Evolutionary conservation across 2,797 vertebrate genomes (phyloP), one percentile per base, ranked within the genome.

Genomic region (Aotus griseimembra): DNA sequence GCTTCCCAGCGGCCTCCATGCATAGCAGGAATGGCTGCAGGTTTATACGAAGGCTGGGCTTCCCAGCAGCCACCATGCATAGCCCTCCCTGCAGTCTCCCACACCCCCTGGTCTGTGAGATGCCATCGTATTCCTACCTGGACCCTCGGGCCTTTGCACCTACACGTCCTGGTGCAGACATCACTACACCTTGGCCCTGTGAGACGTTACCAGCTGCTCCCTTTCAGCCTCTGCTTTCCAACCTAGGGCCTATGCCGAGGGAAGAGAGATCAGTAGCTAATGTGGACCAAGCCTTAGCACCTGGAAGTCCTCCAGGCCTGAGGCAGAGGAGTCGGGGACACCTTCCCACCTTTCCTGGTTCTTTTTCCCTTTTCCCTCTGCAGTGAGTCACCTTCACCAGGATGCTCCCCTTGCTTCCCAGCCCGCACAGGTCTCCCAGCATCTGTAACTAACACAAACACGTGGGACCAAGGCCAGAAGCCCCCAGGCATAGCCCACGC

Each of bases 361-460:
- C 84, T 22, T 61, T 20, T 30, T 4, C 4, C 4, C 24, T 57
- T 15, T 4, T 44, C 14, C 14, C 12, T 1, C 28, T 13, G 22
- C 44, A 24, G 1, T 6, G 7, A 82, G 57, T 75, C 73, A 11
- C 79, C 5, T 20, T 70, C 55, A 64, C 46, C 41, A 17, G 50
- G 72, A 11, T 39, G 11, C 26, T 9, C 33, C 13, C 14, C 1
- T 5, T 2, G 44, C 52, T 36, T 52, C 39, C 44, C 26, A 36
- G n/a, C 19, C 55, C 4, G 0, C 28, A 2, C 3, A 4, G n/a
- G 44, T n/a, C 26, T 7, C 44, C n/a, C 58, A 89, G 94, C 94
- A 48, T 95, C 94, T 97, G 94, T 98, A 96, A 97, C 97, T 98
- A 96, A 96, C 96, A 93, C 97, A 96, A 83, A 97, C 95, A 83